These are phyloP conservation scores for Cnemophilus loriae DNA, from an alignment of 2,113 vertebrate species.

Conservation along the genomic window DNA sequence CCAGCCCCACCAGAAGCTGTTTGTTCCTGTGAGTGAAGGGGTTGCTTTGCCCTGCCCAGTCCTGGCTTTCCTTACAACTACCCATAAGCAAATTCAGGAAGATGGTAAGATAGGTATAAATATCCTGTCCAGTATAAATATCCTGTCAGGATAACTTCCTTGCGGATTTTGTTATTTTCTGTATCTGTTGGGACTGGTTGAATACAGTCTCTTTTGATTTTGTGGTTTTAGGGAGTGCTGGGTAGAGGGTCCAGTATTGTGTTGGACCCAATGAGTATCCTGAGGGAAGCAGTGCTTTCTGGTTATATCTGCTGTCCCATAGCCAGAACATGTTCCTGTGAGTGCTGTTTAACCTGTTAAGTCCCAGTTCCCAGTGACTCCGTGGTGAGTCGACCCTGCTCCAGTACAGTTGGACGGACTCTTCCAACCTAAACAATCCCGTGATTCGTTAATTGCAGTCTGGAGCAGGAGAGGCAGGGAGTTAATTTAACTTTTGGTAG, in stretches of 20 bases:
- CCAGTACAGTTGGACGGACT: not conserved
- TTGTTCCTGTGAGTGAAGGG: not conserved
- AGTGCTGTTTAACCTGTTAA: not conserved
- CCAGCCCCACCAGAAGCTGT: not conserved
- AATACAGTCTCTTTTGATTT: not conserved
- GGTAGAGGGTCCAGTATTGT: not conserved
- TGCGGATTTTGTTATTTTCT: not conserved
- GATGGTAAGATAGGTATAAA: accelerated
- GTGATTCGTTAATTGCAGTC: not conserved
- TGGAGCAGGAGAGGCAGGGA: not conserved
- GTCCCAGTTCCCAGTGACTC: not conserved
- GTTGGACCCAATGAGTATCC: not conserved
- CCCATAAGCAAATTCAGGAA: not conserved
- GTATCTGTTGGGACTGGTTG: not conserved
- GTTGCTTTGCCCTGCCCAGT: not conserved
- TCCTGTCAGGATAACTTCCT: not conserved
- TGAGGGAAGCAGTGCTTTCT: not conserved
- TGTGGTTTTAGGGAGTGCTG: not conserved
- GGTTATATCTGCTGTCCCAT: not conserved
- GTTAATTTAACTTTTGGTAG: not conserved
- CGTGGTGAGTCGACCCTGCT: not conserved
- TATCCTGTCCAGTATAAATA: not conserved
- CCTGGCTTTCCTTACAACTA: not conserved
- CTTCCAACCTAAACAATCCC: not conserved
- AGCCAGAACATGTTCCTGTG: not conserved